A percentile compares a stretch with the other conserved stretches of the same genome.
phyloP scores from a whole-genome alignment of 2,888 invertebrate genomes.

The Pseudococcus jackbeardsleyi region DNA sequence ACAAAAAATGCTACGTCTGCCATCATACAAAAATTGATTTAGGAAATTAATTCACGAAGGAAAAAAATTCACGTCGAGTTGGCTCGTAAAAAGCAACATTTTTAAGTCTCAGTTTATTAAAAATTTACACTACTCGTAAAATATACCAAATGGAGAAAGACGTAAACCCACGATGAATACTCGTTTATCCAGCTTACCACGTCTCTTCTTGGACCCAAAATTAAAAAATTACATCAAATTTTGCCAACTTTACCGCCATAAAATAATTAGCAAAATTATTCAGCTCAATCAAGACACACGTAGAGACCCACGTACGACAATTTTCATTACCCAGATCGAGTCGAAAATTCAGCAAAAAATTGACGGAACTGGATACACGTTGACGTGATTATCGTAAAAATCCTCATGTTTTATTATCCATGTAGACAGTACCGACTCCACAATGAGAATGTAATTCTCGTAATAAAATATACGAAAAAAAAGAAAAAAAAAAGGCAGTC shows the following conservation, averaged over 20 bases:
- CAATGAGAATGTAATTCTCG: background rate
- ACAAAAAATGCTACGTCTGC: background rate
- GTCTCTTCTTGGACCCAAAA: background rate
- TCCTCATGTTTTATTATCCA: background rate
- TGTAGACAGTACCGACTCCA: background rate
- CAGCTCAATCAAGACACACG: background rate
- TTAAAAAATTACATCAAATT: background rate
- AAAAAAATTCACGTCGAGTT: background rate
- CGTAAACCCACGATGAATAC: background rate
- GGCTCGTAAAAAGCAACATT: background rate
- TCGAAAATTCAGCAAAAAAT: background rate
- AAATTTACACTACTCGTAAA: conserved; percentile 10
- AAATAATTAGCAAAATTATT: background rate
- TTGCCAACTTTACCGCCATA: background rate
- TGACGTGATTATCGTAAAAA: background rate
- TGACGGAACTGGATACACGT: background rate
- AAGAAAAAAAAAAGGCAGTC: background rate
- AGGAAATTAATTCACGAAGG: background rate
- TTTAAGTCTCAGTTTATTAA: background rate
- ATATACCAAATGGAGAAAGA: background rate
- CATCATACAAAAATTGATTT: background rate
- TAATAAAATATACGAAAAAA: background rate
- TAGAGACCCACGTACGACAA: background rate
- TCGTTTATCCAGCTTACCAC: background rate
- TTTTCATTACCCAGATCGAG: background rate